Conservation (phyloP, 2,888 invertebrate genomes). For the Drosophila nr. perissopoda region DNA sequence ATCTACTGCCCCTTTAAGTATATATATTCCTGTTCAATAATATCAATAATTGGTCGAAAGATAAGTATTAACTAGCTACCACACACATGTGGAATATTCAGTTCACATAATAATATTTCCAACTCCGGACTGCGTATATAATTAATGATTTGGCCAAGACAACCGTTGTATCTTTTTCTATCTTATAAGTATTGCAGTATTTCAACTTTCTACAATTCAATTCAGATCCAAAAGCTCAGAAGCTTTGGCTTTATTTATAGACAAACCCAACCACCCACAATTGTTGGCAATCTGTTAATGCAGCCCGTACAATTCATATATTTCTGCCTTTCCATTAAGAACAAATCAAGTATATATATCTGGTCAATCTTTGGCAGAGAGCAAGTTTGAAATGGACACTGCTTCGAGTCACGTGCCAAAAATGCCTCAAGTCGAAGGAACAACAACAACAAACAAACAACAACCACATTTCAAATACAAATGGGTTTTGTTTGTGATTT, state of each 20-base stretch:
- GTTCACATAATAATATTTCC: neutral
- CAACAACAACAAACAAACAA: neutral
- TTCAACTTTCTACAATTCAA: neutral
- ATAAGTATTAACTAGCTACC: neutral
- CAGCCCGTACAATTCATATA: slow-evolving; percentile 2
- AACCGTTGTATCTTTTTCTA: neutral
- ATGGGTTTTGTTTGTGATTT: slow-evolving; percentile 66
- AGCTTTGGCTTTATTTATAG: slow-evolving; percentile 1
- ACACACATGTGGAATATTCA: neutral
- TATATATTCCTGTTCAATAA: neutral
- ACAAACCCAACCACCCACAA: neutral
- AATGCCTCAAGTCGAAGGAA: slow-evolving; percentile 18
- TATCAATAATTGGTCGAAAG: neutral
- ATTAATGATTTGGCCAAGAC: neutral
- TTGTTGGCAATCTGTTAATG: slow-evolving; percentile 8
- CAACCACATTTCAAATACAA: slow-evolving; percentile 27
- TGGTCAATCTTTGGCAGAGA: slow-evolving; percentile 5
- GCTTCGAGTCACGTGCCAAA: slow-evolving; percentile 58
- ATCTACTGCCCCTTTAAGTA: neutral
- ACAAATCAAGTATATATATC: slow-evolving; percentile 8
- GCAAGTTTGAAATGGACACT: slow-evolving; percentile 11
- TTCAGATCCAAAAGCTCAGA: neutral
- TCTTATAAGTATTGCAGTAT: neutral
- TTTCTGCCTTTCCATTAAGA: slow-evolving; percentile 22
- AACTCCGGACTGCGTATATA: neutral